Evolutionary conservation across 2,797 vertebrate species (phyloP).

Genomic region (Lepus oiostolus): DNA sequence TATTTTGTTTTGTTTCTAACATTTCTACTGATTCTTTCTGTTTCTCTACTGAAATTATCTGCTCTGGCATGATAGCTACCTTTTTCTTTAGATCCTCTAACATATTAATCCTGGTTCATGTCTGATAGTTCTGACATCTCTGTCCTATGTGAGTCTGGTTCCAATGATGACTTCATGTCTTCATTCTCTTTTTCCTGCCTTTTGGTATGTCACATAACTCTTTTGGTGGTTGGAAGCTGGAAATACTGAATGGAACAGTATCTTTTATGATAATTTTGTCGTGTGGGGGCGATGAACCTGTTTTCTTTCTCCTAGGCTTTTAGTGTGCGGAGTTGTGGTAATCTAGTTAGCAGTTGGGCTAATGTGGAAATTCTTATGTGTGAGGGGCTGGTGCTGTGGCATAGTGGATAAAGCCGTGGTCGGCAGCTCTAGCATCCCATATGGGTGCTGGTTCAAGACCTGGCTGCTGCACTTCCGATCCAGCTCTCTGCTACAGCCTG

Average conservation of each 20-base stretch:
- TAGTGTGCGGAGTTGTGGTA: not conserved
- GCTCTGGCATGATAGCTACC: not conserved
- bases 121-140: not conserved
- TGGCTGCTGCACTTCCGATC: too few species aligned
- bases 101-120: not conserved
- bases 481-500: too few species aligned
- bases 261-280: not conserved
- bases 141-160: not conserved
- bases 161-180: not conserved
- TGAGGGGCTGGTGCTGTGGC: too few species aligned
- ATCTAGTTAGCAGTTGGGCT: not conserved
- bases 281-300: not conserved
- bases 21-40: not conserved
- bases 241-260: not conserved
- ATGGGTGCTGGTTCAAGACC: too few species aligned
- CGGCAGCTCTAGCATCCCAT: too few species aligned
- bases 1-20: not conserved
- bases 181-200: not conserved
- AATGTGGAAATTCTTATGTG: not conserved
- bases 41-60: conserved; percentile 13
- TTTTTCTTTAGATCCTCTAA: conserved; percentile 44
- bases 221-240: not conserved
- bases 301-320: not conserved
- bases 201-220: not conserved
- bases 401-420: too few species aligned